Evolutionary conservation across 2,797 vertebrate genomes (phyloP).

Genomic region (Mycteria americana): DNA sequence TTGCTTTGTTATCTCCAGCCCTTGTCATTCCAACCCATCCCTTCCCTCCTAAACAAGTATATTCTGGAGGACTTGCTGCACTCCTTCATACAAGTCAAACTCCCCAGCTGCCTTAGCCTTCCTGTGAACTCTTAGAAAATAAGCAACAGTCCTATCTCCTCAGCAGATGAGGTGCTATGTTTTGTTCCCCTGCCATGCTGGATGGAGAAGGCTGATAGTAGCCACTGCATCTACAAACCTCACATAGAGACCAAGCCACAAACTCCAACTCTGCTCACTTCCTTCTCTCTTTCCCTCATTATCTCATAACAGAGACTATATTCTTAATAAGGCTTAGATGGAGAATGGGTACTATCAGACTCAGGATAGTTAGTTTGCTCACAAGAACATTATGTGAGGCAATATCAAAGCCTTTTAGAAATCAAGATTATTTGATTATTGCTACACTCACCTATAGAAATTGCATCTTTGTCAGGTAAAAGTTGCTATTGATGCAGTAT

Average conservation of each 20-base stretch:
- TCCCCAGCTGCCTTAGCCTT: not conserved
- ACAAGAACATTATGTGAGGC: not conserved
- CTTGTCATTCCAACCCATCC: not conserved
- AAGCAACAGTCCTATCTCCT: not conserved
- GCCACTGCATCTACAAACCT: not conserved
- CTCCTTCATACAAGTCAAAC: not conserved
- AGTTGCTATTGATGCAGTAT: not conserved
- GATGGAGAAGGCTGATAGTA: not conserved
- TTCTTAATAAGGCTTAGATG: not conserved
- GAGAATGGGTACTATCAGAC: not conserved
- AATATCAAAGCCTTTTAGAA: not conserved
- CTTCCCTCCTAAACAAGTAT: not conserved
- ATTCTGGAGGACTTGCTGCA: not conserved
- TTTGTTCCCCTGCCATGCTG: not conserved
- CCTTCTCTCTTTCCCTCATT: not conserved
- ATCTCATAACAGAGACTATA: not conserved
- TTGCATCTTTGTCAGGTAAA: not conserved
- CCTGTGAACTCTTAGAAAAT: not conserved
- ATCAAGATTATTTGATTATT: not conserved
- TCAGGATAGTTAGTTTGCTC: not conserved
- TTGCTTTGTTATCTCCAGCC: not conserved
- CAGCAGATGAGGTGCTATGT: not conserved
- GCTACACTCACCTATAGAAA: not conserved
- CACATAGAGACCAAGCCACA: not conserved
- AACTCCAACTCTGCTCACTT: not conserved